phyloP scores from a whole-genome alignment of 2,888 invertebrate genomes.

The Noctua comes region DNA sequence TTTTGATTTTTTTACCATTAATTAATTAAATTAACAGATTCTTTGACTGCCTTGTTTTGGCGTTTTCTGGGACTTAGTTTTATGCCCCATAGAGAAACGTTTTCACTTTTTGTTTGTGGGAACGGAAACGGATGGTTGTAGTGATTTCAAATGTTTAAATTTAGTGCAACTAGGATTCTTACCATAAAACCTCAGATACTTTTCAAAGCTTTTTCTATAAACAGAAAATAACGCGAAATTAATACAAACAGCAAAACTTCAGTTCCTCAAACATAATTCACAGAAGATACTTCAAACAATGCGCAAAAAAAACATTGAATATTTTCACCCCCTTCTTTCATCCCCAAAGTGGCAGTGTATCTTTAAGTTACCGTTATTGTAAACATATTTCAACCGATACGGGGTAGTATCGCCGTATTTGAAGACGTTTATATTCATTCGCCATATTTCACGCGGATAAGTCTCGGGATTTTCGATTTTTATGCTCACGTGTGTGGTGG shows the following conservation, averaged over 20 bases:
- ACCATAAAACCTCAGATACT: not conserved
- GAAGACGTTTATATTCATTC: constrained; percentile 78
- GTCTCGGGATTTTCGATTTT: constrained; percentile 71
- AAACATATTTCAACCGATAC: constrained; percentile 86
- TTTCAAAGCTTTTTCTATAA: not conserved
- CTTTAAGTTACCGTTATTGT: constrained; percentile 80
- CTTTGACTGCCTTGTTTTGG: not conserved
- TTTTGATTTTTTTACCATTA: not conserved
- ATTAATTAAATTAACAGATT: not conserved
- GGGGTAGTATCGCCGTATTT: constrained; percentile 70
- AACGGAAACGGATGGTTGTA: not conserved
- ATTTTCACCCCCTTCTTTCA: constrained; percentile 72
- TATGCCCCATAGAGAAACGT: not conserved
- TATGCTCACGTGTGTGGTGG: constrained; percentile 54
- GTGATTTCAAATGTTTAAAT: not conserved
- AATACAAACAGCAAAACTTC: constrained; percentile 2
- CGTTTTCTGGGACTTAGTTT: not conserved
- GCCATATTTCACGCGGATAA: constrained; percentile 71
- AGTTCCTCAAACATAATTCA: constrained; percentile 14
- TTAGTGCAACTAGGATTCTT: not conserved
- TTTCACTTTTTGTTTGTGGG: not conserved
- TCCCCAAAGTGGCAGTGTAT: constrained; percentile 82
- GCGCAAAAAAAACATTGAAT: constrained; percentile 57
- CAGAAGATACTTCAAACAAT: constrained; percentile 50
- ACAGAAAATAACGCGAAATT: not conserved